Base-by-base conservation (phyloP, 2,113 vertebrate genomes). In the Brienomyrus longianalis region DNA sequence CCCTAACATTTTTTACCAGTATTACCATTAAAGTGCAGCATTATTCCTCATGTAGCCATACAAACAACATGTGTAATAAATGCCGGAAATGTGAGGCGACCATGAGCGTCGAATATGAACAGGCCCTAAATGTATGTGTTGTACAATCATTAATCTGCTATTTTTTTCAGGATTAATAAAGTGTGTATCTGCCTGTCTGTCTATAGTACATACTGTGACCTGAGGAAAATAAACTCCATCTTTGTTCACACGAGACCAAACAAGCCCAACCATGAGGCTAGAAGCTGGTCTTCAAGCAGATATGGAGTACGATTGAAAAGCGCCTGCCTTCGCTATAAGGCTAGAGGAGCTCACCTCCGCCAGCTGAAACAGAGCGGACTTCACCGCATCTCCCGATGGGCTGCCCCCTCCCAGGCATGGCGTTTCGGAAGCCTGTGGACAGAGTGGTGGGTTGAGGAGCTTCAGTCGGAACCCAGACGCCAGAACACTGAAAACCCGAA, bases 281-380 rank as follows among this genome's bases (percentile, higher is more conserved):
- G 15, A 43, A 39, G n/a, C n/a, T 66, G 66, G 27, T 74, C 27
- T 74, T 31, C 5, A 5, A 70, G 66, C 27, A 5, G 39, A 39
- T 39, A 39, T 39, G 39, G 39, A 39, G 39, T 39, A 39, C 39
- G 31, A 15, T 35, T 77, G 11, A 31, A 35, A 77, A 17, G 31
- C 0, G 35, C 27, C 27, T 74, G 66, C 10, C 27, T 31, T 31
- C 39, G 4, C 52, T 83, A 54, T 5, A 19, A 74, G 80, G 5
- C 74, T 74, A 3, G 0, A 9, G 50, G 66, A 88, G 89, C 91
- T 93, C 96, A 97, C 97, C 97, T 98, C 97, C 91, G 97, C 96
- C 92, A 96, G 92, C 85, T 97, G 95, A 93, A 97, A 97, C 91
- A 97, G 95, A 88, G 96, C 96, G 35, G 96, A 96, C 92, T 96